Conservation (phyloP, 1,140 invertebrate species). For the Catajapyx aquilonaris region DNA sequence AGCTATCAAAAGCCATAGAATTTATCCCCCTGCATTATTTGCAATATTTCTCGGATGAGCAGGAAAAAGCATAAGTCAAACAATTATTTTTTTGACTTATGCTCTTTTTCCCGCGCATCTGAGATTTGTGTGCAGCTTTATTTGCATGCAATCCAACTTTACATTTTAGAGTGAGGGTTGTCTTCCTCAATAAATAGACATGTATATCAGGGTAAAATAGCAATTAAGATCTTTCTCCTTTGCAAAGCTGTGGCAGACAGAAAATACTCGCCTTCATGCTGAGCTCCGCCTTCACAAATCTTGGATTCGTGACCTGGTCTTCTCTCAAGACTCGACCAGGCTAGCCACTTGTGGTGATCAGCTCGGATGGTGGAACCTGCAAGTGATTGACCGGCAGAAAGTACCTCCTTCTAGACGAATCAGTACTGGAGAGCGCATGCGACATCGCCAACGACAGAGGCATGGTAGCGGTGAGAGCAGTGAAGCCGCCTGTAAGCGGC, state of each 20-base stretch:
- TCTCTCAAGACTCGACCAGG: conserved; percentile 8
- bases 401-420: not conserved
- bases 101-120: too few relatives aligned
- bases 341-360: conserved; percentile 9
- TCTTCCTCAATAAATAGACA: too few relatives aligned
- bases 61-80: too few relatives aligned
- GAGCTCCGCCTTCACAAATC: conserved; percentile 11
- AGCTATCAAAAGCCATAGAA: too few relatives aligned
- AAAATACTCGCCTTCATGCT: conserved; percentile 1
- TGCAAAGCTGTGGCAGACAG: not conserved
- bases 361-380: conserved; percentile 10
- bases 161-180: too few relatives aligned
- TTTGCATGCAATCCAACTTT: too few relatives aligned
- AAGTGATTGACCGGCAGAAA: conserved; percentile 4
- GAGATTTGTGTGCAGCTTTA: too few relatives aligned
- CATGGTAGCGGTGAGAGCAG: conserved; percentile 7
- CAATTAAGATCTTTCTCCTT: too few relatives aligned
- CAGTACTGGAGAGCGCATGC: conserved; percentile 11
- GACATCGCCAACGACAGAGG: conserved; percentile 6
- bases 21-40: too few relatives aligned
- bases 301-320: conserved; percentile 6
- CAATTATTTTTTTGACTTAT: too few relatives aligned
- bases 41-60: too few relatives aligned
- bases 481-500: not conserved
- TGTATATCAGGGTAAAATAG: too few relatives aligned